These are phyloP conservation scores for Allygus modestus DNA, from an alignment of 2,888 invertebrate species.

Conservation along the genomic window DNA sequence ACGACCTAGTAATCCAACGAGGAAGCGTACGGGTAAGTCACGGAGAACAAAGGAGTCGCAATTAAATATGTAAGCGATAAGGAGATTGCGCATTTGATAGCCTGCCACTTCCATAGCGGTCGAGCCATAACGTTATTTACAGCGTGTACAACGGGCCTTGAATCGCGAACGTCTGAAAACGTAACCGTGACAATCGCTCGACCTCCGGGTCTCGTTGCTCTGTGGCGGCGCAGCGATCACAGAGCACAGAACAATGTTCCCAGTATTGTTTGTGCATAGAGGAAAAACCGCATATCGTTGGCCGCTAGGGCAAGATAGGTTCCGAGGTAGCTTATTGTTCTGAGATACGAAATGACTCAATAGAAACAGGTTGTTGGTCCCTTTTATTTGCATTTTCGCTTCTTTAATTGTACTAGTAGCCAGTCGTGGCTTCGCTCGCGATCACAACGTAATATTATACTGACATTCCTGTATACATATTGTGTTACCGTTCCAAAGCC, in stretches of 20 bases:
- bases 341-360: background rate
- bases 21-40: background rate
- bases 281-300: background rate
- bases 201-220: background rate
- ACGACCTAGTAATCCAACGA: background rate
- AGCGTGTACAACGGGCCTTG: background rate
- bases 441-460: too few species aligned
- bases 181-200: conserved; percentile 1
- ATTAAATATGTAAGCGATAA: conserved; percentile 4
- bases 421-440: too few species aligned
- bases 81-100: background rate
- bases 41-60: conserved; percentile 20
- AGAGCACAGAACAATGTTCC: background rate
- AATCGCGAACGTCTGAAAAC: conserved; percentile 19
- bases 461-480: too few species aligned
- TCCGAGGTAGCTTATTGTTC: background rate
- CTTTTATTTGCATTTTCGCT: background rate
- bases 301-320: too few species aligned
- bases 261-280: conserved; percentile 18
- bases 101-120: background rate
- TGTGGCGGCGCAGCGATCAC: too few species aligned
- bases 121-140: conserved; percentile 20
- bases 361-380: background rate
- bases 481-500: too few species aligned
- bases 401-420: too few species aligned